These are phyloP conservation scores for Acleris sparsana DNA, from an alignment of 2,888 invertebrate species.

Conservation along the genomic window DNA sequence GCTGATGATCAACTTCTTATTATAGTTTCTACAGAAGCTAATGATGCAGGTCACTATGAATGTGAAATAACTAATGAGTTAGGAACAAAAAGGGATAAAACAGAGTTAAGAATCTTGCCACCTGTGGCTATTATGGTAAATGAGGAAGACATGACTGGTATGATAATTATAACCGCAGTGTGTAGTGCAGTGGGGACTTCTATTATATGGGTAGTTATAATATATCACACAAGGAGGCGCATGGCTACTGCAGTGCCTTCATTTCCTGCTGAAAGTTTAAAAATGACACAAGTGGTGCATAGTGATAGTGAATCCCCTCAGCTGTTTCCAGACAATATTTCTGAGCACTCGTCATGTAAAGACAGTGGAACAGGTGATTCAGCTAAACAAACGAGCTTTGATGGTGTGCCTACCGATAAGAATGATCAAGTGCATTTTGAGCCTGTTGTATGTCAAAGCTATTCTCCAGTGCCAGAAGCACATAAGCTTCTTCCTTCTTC, in stretches of 20 bases:
- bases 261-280: conserved; percentile 74
- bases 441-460: conserved; percentile 69
- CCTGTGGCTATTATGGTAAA: conserved; percentile 80
- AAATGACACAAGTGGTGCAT: conserved; percentile 79
- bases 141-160: conserved; percentile 92
- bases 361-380: conserved; percentile 93
- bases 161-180: conserved; percentile 94
- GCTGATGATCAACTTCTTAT: conserved; percentile 94
- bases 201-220: conserved; percentile 95
- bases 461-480: conserved; percentile 78
- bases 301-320: conserved; percentile 80
- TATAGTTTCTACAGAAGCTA: conserved; percentile 90
- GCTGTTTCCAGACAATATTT: conserved; percentile 86
- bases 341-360: conserved; percentile 90
- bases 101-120: conserved; percentile 88
- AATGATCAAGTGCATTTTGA: conserved; percentile 79
- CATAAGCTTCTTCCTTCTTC: conserved; percentile 80
- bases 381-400: conserved; percentile 88
- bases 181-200: conserved; percentile 96
- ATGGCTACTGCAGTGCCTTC: conserved; percentile 79
- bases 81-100: conserved; percentile 89
- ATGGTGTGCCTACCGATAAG: conserved; percentile 77
- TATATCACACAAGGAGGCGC: conserved; percentile 91
- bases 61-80: conserved; percentile 95
- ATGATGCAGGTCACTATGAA: conserved; percentile 93